A percentile compares a stretch with the other conserved stretches of the same genome.
Evolutionary conservation across 2,888 invertebrate species (phyloP).

Genomic region (Eledona agricola): DNA sequence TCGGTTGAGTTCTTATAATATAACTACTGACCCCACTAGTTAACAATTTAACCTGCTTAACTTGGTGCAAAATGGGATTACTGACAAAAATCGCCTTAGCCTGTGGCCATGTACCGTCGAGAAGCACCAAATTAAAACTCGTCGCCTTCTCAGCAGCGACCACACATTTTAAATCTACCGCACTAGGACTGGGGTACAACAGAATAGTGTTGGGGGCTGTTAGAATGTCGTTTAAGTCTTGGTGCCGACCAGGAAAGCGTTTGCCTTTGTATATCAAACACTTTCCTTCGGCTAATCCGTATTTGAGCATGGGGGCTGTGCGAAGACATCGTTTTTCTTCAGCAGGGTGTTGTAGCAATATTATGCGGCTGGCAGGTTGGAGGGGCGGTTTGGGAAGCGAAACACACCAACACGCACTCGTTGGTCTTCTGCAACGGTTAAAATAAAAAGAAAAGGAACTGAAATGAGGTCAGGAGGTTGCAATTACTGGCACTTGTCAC

Average conservation of each 20-base stretch:
- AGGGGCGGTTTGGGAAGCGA: constrained; percentile 79
- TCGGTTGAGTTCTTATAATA: constrained; percentile 92
- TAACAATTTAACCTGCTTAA: constrained; percentile 84
- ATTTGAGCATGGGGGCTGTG: constrained; percentile 88
- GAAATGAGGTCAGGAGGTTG: constrained; percentile 3
- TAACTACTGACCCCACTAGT: constrained; percentile 81
- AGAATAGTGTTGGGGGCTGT: constrained; percentile 74
- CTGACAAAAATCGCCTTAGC: constrained; percentile 91
- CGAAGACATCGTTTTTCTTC: constrained; percentile 89
- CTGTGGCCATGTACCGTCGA: constrained; percentile 97
- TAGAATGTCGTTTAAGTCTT: constrained; percentile 73
- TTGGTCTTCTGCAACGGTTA: constrained; percentile 74
- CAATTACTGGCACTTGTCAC: constrained; percentile 76
- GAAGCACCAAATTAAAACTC: constrained; percentile 78
- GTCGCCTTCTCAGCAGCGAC: constrained; percentile 60
- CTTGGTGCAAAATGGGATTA: constrained; percentile 76
- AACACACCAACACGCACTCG: constrained; percentile 89
- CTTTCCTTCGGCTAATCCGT: constrained; percentile 77
- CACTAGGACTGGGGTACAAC: constrained; percentile 81
- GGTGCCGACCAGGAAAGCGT: constrained; percentile 79
- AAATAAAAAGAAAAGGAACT: constrained; percentile 15
- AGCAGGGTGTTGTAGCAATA: constrained; percentile 91
- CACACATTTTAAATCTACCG: constrained; percentile 73
- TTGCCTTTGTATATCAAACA: constrained; percentile 86
- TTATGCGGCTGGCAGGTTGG: constrained; percentile 74